These are phyloP conservation scores for Eretmocerus hayati DNA, from an alignment of 2,888 invertebrate genomes.

Conservation along the genomic window DNA sequence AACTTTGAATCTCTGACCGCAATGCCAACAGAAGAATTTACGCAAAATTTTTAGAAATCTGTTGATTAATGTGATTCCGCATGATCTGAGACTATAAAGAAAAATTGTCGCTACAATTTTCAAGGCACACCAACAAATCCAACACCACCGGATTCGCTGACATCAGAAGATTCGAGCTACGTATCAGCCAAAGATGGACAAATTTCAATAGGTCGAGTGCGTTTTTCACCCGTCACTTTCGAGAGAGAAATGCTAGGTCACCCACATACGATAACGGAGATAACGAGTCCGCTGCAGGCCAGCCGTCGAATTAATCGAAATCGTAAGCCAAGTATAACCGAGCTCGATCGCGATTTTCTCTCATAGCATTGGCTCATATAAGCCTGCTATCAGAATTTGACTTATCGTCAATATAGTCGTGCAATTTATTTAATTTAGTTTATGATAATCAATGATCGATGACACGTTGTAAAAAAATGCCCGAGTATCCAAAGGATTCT, in stretches of 20 bases:
- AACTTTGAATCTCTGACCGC: too few relatives aligned
- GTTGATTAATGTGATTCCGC: too few relatives aligned
- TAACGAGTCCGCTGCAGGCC: slow-evolving; percentile 49
- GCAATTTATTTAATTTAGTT: too few relatives aligned
- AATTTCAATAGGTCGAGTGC: slow-evolving; percentile 45
- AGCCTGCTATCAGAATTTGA: too few relatives aligned
- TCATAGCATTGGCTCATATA: slow-evolving; percentile 50
- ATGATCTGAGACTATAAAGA: too few relatives aligned
- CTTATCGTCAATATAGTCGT: too few relatives aligned
- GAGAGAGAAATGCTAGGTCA: slow-evolving; percentile 36
- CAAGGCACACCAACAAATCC: slow-evolving; percentile 74
- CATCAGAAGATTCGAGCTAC: slow-evolving; percentile 84
- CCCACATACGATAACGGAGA: slow-evolving; percentile 43
- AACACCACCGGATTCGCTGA: slow-evolving; percentile 77
- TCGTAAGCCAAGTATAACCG: slow-evolving; percentile 50
- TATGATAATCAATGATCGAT: too few relatives aligned
- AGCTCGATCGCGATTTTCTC: slow-evolving; percentile 53
- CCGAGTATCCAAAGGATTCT: too few relatives aligned
- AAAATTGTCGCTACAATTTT: slow-evolving; percentile 4
- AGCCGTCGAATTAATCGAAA: slow-evolving; percentile 46
- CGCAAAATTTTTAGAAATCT: too few relatives aligned
- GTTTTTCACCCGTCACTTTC: slow-evolving; percentile 42
- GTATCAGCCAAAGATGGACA: slow-evolving; percentile 77
- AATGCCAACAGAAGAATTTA: too few relatives aligned
- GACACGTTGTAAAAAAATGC: too few relatives aligned